Percentiles rank a stretch among this genome's conserved stretches.
These are phyloP conservation scores for Arge pagana DNA, from an alignment of 2,888 invertebrate genomes.

Conservation along the genomic window DNA sequence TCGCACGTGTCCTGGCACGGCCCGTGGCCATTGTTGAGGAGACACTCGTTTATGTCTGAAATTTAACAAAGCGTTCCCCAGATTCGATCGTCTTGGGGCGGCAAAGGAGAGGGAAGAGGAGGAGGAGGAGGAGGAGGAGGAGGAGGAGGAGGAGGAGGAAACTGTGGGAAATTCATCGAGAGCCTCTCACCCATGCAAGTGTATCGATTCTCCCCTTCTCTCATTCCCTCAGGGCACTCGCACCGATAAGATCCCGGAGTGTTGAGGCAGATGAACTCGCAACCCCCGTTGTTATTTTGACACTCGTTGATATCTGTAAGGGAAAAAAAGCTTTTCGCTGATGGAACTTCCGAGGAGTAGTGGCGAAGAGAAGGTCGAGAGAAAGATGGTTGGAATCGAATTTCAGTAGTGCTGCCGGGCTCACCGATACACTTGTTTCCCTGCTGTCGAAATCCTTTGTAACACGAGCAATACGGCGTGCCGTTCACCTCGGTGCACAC, in stretches of 20 bases:
- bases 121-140: too few relatives aligned
- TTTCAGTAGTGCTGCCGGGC: slow-evolving; percentile 17
- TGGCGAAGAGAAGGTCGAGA: not conserved
- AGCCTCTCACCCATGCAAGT: slow-evolving; percentile 49
- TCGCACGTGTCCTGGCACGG: slow-evolving; percentile 69
- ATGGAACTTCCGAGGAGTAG: not conserved
- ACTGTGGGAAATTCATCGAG: too few relatives aligned
- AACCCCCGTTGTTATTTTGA: slow-evolving; percentile 45
- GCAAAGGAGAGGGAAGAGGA: too few relatives aligned
- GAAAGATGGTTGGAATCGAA: too few relatives aligned
- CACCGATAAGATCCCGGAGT: slow-evolving; percentile 67
- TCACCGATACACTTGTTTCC: slow-evolving; percentile 48
- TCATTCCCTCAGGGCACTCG: slow-evolving; percentile 49
- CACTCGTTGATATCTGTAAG: slow-evolving; percentile 47
- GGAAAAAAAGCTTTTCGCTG: too few relatives aligned
- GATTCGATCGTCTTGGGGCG: too few relatives aligned
- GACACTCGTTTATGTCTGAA: slow-evolving; percentile 67
- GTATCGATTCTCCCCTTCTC: slow-evolving; percentile 43
- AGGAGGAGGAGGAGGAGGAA: too few relatives aligned
- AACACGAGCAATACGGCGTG: slow-evolving; percentile 48
- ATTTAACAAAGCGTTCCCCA: slow-evolving; percentile 18
- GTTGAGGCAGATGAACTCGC: slow-evolving; percentile 66
- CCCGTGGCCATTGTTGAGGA: slow-evolving; percentile 66
- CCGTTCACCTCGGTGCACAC: slow-evolving; percentile 50
- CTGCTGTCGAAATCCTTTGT: slow-evolving; percentile 48